These are phyloP conservation scores for Spondyliosoma cantharus DNA, from an alignment of 2,797 vertebrate genomes.

Conservation along the genomic window DNA sequence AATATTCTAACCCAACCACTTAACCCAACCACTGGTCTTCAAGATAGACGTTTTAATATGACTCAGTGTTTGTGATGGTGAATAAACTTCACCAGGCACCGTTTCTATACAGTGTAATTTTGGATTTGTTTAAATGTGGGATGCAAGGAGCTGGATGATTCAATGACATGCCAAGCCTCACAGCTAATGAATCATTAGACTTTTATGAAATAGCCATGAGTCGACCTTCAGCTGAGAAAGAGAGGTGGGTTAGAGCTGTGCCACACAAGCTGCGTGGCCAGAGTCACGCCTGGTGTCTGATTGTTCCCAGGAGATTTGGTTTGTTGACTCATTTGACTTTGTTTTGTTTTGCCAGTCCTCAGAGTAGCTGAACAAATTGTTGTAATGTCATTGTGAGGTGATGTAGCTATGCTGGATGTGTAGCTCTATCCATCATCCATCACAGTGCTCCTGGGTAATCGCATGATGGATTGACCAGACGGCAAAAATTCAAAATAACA, in stretches of 20 bases:
- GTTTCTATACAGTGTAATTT: neutral
- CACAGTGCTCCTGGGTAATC: slow-evolving; percentile 22
- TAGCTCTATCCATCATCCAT: slow-evolving; percentile 34
- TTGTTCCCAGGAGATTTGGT: slow-evolving; percentile 56
- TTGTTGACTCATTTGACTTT: slow-evolving; percentile 76
- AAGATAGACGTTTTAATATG: slow-evolving; percentile 20
- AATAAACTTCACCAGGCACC: slow-evolving; percentile 22
- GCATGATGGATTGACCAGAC: slow-evolving; percentile 46
- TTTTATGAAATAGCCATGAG: slow-evolving; percentile 52
- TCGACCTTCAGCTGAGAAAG: slow-evolving; percentile 58
- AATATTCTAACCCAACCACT: slow-evolving; percentile 13
- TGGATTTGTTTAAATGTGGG: slow-evolving; percentile 46
- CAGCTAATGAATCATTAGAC: slow-evolving; percentile 42
- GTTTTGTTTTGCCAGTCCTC: slow-evolving; percentile 56
- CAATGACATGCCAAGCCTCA: slow-evolving; percentile 36
- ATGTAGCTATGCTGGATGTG: slow-evolving; percentile 39
- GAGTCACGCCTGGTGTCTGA: slow-evolving; percentile 44
- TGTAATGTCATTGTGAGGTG: slow-evolving; percentile 55
- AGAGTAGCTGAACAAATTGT: slow-evolving; percentile 54
- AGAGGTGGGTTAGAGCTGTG: slow-evolving; percentile 34
- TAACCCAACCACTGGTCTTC: slow-evolving; percentile 18
- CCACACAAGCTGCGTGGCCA: slow-evolving; percentile 28
- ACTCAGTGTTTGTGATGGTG: slow-evolving; percentile 21
- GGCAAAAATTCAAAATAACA: slow-evolving; percentile 35
- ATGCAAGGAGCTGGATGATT: slow-evolving; percentile 31